These are phyloP conservation scores for Myiagra hebetior DNA, from an alignment of 2,113 vertebrate genomes.

Conservation along the genomic window DNA sequence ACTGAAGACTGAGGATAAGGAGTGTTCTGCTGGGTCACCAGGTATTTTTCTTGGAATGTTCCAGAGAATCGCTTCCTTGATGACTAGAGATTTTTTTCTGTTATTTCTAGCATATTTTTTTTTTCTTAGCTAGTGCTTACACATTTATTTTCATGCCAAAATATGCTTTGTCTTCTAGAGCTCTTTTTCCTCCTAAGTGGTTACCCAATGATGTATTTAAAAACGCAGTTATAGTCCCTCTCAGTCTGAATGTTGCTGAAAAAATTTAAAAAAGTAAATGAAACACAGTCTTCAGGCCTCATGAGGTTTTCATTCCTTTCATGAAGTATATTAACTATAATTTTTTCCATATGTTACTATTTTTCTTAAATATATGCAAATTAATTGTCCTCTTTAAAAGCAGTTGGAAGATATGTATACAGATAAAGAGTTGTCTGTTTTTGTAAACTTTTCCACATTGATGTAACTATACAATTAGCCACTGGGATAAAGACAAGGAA, in stretches of 20 bases:
- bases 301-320: not conserved
- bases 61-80: slow-evolving; percentile 9
- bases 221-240: not conserved
- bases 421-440: not conserved
- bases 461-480: not conserved
- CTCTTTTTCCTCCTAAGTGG: slow-evolving; percentile 18
- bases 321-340: not conserved
- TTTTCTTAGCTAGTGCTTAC: slow-evolving; percentile 22
- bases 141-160: slow-evolving; percentile 16
- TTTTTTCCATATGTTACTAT: not conserved
- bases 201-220: not conserved
- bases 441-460: not conserved
- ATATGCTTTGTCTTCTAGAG: not conserved
- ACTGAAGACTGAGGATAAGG: not conserved
- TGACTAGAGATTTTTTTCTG: not conserved
- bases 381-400: not conserved
- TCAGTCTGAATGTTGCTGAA: not conserved
- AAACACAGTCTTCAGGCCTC: not conserved
- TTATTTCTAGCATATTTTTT: not conserved
- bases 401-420: not conserved
- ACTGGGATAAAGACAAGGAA: not conserved
- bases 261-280: not conserved
- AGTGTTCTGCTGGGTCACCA: not conserved
- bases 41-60: not conserved
- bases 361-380: not conserved